phyloP scores from a whole-genome alignment of 2,797 vertebrate species.

The Gadopsis bispinosus region DNA sequence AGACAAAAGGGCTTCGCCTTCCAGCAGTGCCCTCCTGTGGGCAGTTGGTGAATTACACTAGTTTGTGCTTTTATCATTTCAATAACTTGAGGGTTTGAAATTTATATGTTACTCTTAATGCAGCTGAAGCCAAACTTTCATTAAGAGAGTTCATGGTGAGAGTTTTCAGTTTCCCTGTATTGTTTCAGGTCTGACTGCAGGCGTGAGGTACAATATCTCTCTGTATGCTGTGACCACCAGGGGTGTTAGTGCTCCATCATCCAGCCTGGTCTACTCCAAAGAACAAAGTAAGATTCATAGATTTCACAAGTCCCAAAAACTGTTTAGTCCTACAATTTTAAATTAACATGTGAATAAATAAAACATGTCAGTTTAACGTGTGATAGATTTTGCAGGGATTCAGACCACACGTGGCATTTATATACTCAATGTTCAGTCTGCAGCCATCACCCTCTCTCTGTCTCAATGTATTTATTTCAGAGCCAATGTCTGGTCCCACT shows the following conservation, averaged over 20 bases:
- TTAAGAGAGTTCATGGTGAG: background rate
- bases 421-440: background rate
- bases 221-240: conserved; percentile 83
- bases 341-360: background rate
- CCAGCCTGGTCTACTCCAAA: conserved; percentile 71
- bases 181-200: conserved; percentile 78
- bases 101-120: background rate
- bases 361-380: background rate
- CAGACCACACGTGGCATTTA: background rate
- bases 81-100: background rate
- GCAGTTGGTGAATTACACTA: background rate
- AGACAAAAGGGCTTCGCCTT: background rate
- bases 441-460: background rate
- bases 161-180: conserved; percentile 16
- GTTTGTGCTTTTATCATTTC: background rate
- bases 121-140: background rate
- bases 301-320: background rate
- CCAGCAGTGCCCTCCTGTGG: conserved; percentile 62
- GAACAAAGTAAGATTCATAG: conserved; percentile 78
- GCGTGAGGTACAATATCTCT: conserved; percentile 74
- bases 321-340: background rate
- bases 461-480: conserved; percentile 61
- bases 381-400: background rate
- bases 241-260: conserved; percentile 78
- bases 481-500: conserved; percentile 72